Evolutionary conservation across 2,888 invertebrate genomes (phyloP), one percentile per base, ranked within the genome.

Genomic region (Drosophila buzzatii): DNA sequence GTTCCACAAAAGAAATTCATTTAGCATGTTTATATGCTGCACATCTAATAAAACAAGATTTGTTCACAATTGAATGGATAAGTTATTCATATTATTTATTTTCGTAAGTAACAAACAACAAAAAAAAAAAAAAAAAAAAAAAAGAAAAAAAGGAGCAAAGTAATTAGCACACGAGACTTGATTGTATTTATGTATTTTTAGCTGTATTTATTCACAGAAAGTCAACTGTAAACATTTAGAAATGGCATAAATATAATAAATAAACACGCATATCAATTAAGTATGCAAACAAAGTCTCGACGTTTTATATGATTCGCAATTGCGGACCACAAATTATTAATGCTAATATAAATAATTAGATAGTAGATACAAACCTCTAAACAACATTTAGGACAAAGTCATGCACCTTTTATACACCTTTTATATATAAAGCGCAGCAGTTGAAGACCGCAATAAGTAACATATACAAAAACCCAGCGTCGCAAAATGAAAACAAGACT

Each of bases 141-240:
- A n/a, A n/a, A n/a, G n/a, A n/a, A n/a, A n/a, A n/a, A n/a, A n/a
- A n/a, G n/a, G n/a, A 8, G 55, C 61, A 47, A 35, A 55, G 33
- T 59, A 80, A 80, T 85, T 76, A 85, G 58, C 78, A 73, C 58
- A 49, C 18, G 60, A 58, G 51, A 62, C n/a, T 42, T 27, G 56
- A 52, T 55, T 69, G 27, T 33, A 52, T 77, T 64, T 64, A 37
- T 64, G 39, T 45, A 23, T 63, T 58, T n/a, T 18, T 7, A 18
- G 18, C 33, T 33, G 20, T 51, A 51, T 45, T 35, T 35, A 14
- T 52, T 35, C 49, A 12, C 57, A 71, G 44, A 16, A 57, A 33
- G 33, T 16, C 10, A 53, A 59, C 31, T 62, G 37, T 31, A 6
- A 37, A 20, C 41, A 53, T 14, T 57, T 31, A 5, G 20, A 37